Conservation (phyloP, 2,113 vertebrate genomes). For the Microcebus lehilahytsara region DNA sequence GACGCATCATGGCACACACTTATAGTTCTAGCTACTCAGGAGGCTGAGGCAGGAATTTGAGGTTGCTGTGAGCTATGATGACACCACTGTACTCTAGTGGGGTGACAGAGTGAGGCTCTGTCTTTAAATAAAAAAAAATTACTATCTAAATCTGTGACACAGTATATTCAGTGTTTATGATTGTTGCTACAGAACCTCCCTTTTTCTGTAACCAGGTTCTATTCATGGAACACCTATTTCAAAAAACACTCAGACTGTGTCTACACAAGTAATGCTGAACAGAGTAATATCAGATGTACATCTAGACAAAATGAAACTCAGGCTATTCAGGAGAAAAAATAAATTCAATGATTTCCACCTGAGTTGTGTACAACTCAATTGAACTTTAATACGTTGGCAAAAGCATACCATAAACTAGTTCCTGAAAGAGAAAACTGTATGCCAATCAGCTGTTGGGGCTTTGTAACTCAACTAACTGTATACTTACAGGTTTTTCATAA, state of each 20-base stretch:
- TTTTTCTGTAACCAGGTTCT: background rate
- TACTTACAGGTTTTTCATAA: background rate
- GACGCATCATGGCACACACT: too few relatives aligned
- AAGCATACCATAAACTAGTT: background rate
- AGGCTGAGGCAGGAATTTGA: too few relatives aligned
- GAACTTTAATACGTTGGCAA: background rate
- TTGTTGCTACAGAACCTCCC: background rate
- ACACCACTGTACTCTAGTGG: too few relatives aligned
- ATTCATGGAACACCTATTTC: background rate
- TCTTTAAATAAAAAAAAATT: too few relatives aligned
- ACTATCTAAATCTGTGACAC: background rate
- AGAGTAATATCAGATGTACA: background rate
- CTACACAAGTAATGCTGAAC: slow-evolving; percentile 4
- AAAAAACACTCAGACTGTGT: background rate
- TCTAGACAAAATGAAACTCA: slow-evolving; percentile 2
- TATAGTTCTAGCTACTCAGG: too few relatives aligned
- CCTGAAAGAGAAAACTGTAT: background rate
- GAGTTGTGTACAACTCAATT: background rate
- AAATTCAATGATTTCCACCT: background rate
- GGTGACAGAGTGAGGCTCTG: too few relatives aligned
- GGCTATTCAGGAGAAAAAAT: background rate
- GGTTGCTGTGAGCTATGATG: too few relatives aligned
- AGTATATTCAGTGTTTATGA: background rate
- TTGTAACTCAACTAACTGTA: background rate
- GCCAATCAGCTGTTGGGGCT: background rate